Evolutionary conservation across 2,113 vertebrate species (phyloP).

Genomic region (Chaetodon auriga): DNA sequence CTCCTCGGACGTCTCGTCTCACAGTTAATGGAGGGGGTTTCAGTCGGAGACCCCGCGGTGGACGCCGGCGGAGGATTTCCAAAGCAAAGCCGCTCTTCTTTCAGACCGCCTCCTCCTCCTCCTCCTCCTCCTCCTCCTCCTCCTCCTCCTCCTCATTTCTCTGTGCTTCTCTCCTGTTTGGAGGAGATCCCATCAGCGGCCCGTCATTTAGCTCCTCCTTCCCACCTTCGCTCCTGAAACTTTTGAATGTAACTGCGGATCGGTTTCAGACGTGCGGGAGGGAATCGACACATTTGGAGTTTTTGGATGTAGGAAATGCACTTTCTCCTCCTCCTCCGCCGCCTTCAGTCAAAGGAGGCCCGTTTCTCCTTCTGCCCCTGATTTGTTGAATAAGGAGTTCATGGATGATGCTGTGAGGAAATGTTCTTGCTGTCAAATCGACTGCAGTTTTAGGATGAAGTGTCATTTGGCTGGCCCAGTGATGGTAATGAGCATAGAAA

Average conservation of each 20-base stretch:
- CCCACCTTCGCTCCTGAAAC: conserved; percentile 22
- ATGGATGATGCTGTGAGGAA: background rate
- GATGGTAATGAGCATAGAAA: conserved; percentile 68
- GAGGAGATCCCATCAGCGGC: conserved; percentile 63
- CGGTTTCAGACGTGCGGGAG: conserved; percentile 24
- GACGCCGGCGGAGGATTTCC: conserved; percentile 15
- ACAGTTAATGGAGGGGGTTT: conserved; percentile 88
- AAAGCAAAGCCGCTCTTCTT: conserved; percentile 47
- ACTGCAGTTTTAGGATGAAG: conserved; percentile 51
- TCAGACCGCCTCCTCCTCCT: conserved; percentile 70
- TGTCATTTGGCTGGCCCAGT: conserved; percentile 86
- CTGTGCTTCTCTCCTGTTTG: conserved; percentile 49
- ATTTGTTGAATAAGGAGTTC: background rate
- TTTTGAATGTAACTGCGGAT: conserved; percentile 68
- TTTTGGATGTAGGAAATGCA: conserved; percentile 35
- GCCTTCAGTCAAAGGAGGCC: background rate
- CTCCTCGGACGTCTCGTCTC: conserved; percentile 96
- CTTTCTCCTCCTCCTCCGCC: conserved; percentile 23
- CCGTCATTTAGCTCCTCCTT: conserved; percentile 42
- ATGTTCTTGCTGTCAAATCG: conserved; percentile 27
- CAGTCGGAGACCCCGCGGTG: background rate
- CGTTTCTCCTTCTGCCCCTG: background rate
- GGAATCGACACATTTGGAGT: conserved; percentile 11
- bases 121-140: background rate
- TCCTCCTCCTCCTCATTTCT: conserved; percentile 1